Evolutionary conservation across 30 jellyfish, hydroid and myxozoan species (phyloP).

Genomic region (Mastigias papua): DNA sequence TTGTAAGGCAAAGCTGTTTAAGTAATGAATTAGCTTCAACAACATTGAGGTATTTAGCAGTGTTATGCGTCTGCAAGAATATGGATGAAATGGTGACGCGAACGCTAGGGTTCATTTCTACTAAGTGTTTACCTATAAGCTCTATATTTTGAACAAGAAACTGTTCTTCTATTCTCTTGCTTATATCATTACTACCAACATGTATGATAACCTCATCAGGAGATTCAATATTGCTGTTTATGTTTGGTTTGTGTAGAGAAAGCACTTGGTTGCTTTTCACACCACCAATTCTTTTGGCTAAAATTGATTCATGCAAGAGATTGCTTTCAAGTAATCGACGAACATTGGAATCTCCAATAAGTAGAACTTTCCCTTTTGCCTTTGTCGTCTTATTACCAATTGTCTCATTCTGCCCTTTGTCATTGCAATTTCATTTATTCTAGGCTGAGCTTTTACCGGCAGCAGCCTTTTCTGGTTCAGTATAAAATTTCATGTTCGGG

Average conservation of each 20-base stretch:
- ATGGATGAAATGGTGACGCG: constrained; percentile 9
- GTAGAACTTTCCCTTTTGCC: background rate
- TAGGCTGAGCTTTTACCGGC: background rate
- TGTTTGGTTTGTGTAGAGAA: background rate
- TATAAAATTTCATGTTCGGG: background rate
- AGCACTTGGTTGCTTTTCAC: background rate
- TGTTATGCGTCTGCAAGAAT: background rate
- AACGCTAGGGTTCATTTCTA: constrained; percentile 6
- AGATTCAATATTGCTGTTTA: background rate
- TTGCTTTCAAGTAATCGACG: background rate
- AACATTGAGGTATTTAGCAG: background rate
- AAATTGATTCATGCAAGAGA: background rate
- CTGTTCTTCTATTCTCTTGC: background rate
- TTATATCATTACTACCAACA: background rate
- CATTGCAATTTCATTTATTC: background rate
- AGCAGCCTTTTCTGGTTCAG: background rate
- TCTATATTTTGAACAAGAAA: constrained; percentile 3
- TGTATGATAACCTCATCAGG: background rate
- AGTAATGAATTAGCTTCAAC: background rate
- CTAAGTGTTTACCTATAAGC: constrained; percentile 5
- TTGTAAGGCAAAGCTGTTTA: constrained; percentile 9
- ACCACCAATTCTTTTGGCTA: background rate
- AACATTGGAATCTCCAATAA: background rate
- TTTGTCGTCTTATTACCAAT: background rate
- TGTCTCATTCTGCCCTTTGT: background rate